Evolutionary conservation across 2,888 invertebrate genomes (phyloP).

Genomic region (Drosophila prostipennis): DNA sequence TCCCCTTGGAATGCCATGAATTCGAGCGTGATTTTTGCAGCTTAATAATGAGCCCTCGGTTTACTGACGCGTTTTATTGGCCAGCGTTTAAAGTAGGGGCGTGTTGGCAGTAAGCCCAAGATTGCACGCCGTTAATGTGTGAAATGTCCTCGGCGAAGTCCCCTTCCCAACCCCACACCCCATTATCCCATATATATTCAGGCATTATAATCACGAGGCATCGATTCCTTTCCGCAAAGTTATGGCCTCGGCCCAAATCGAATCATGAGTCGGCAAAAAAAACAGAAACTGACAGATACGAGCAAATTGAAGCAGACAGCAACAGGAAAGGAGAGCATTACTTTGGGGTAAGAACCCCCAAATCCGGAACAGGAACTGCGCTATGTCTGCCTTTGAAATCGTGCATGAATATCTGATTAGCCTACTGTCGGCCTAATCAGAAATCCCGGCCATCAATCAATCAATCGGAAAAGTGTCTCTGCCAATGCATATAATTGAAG

Average conservation of each 20-base stretch:
- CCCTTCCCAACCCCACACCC: no score
- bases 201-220: conserved; percentile 46
- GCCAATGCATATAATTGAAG: conserved; percentile 59
- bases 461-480: conserved; percentile 73
- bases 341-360: conserved; percentile 13
- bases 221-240: conserved; percentile 55
- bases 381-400: conserved; percentile 54
- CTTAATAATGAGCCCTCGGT: conserved; percentile 77
- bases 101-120: conserved; percentile 43
- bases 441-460: conserved; percentile 71
- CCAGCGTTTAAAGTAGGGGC: conserved; percentile 56
- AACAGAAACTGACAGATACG: conserved; percentile 42
- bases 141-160: conserved; percentile 23
- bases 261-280: conserved; percentile 52
- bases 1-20: conserved; percentile 13
- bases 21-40: conserved; percentile 80
- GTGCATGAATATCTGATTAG: conserved; percentile 76
- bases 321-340: not conserved
- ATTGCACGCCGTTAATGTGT: conserved; percentile 49
- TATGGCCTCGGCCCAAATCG: conserved; percentile 40
- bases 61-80: conserved; percentile 70
- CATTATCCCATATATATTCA: conserved; percentile 33
- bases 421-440: conserved; percentile 55
- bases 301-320: conserved; percentile 71
- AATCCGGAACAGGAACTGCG: conserved; percentile 38